These are phyloP conservation scores for Coptotermes formosanus DNA, from an alignment of 1,140 invertebrate species.

Conservation along the genomic window DNA sequence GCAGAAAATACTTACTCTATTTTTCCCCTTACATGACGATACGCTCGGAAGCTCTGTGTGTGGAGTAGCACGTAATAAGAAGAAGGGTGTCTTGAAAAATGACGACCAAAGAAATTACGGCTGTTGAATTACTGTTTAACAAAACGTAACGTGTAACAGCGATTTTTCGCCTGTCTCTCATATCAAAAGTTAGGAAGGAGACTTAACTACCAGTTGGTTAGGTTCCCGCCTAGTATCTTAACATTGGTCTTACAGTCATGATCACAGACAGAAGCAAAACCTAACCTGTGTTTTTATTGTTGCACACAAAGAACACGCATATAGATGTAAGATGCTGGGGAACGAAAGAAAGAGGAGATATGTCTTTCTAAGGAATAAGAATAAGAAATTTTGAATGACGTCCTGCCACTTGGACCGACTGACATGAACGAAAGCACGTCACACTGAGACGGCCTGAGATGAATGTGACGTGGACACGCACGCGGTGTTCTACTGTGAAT, in stretches of 20 bases:
- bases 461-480: not conserved
- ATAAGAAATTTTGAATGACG: not conserved
- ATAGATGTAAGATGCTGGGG: not conserved
- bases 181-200: not conserved
- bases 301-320: not conserved
- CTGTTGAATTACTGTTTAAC: not conserved
- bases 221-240: not conserved
- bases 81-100: not conserved
- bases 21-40: too few relatives aligned
- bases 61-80: too few relatives aligned
- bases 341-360: not conserved
- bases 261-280: not conserved
- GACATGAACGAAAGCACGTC: not conserved
- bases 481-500: not conserved
- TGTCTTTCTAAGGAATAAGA: constrained; percentile 9
- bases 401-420: not conserved
- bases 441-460: not conserved
- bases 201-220: not conserved
- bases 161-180: not conserved
- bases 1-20: too few relatives aligned
- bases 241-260: too few relatives aligned
- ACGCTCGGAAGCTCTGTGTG: too few relatives aligned
- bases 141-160: not conserved
- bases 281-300: not conserved
- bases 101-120: not conserved